Conservation (phyloP, 2,797 vertebrate genomes). For the Schizopygopsis malacanthus region DNA sequence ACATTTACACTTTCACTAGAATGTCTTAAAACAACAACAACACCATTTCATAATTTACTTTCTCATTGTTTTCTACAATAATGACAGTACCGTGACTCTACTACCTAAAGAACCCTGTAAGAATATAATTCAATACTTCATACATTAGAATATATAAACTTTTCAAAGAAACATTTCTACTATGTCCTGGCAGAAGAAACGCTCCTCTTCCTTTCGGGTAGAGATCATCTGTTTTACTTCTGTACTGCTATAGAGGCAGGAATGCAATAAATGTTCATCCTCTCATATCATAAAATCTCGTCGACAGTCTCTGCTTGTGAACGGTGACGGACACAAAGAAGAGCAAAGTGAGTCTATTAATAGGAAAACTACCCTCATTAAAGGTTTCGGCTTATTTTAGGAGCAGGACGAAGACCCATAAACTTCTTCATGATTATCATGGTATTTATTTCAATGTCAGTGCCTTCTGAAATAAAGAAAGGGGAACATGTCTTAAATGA, state of each 20-base stretch:
- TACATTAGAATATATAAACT: neutral
- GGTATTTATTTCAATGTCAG: neutral
- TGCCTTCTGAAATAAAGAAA: neutral
- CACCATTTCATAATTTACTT: neutral
- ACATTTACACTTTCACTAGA: neutral
- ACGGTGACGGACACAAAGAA: conserved; percentile 43
- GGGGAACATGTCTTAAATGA: neutral
- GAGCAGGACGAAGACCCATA: conserved; percentile 11
- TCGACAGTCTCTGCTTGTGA: conserved; percentile 51
- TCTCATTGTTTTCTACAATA: neutral
- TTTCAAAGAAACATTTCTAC: neutral
- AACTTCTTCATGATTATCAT: conserved; percentile 12
- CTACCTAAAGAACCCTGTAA: neutral
- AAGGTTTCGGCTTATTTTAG: conserved; percentile 18
- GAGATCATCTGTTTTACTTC: neutral
- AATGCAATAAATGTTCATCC: conserved; percentile 53
- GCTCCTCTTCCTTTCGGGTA: neutral
- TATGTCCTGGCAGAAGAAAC: neutral
- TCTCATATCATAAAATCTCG: conserved; percentile 51
- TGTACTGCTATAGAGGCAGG: neutral
- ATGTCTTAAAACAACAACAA: neutral
- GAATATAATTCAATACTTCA: neutral
- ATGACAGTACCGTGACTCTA: neutral
- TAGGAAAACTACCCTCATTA: conserved; percentile 31
- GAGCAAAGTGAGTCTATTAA: conserved; percentile 33